Conservation (phyloP, 2,797 vertebrate species). For the Thamnophis elegans region DNA sequence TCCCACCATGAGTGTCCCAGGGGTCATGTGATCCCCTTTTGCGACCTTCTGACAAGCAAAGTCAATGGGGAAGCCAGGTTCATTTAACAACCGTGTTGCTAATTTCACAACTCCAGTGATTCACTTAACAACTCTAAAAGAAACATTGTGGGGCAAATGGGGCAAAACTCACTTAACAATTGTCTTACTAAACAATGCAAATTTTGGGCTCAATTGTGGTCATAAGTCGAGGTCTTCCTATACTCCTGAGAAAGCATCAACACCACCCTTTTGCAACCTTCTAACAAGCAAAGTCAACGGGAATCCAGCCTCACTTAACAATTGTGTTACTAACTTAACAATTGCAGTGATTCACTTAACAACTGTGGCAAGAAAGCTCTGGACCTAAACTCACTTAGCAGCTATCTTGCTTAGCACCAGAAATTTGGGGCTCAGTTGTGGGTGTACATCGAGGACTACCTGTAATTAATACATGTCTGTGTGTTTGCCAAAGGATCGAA, state of each 20-base stretch:
- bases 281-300: background rate
- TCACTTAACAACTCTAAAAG: background rate
- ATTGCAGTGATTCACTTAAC: background rate
- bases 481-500: background rate
- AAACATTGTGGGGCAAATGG: background rate
- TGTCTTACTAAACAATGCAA: background rate
- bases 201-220: background rate
- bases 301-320: background rate
- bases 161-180: background rate
- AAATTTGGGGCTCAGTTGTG: background rate
- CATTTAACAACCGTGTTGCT: background rate
- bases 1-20: no score
- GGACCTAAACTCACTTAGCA: background rate
- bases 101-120: background rate
- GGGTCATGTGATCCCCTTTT: background rate
- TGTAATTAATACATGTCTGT: background rate
- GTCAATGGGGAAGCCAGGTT: background rate
- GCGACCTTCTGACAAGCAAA: background rate
- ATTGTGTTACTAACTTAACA: background rate
- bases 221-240: background rate
- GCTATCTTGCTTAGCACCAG: background rate
- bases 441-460: background rate
- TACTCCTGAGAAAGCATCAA: background rate
- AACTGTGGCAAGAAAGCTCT: background rate
- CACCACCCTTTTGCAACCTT: background rate